Base-by-base conservation (phyloP, 2,797 vertebrate species). In the Sciurus vulgaris region DNA sequence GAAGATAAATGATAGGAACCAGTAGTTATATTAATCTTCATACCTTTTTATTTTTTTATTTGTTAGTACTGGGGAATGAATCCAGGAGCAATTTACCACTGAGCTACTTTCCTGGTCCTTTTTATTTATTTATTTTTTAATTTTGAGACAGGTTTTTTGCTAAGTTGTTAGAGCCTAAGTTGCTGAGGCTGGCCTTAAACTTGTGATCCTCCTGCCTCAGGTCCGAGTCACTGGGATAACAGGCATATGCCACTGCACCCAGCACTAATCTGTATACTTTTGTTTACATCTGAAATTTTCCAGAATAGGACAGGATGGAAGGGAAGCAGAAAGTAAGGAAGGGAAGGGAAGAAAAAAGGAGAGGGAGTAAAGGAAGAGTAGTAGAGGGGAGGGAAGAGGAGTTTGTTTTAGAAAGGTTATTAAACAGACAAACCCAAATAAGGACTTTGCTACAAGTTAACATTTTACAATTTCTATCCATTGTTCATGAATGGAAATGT, bases 391-490 rank as follows among this genome's bases (percentile, higher is more conserved):
- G 14, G 14, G 5, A 82, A 49, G 51, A 79, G 33, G 26, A 91
- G 26, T 76, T 67, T 81, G 65, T 12, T 56, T 41, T 79, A 79
- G 26, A 90, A 92, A 94, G 51, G 0, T 38, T 88, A 89, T 24
- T 51, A 76, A 87, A 81, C 28, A 96, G 51, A 73, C 30, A 95
- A 86, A 86, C 17, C 41, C 41, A 95, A 92, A 89, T 1, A 93
- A 38, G 70, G 38, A 92, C 18, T 93, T 30, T 17, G n/a, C 24
- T 83, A n/a, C 18, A 88, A 72, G 70, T 81, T 69, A 92, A 88
- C 33, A 56, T 86, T 92, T 91, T 81, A 65, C 6, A n/a, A 95
- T 89, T 93, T 89, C 72, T 78, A 90, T 69, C 91, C 88, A 88
- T 73, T 59, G 91, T 85, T 85, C 3, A 18, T 35, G 47, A 33